A percentile compares a stretch with the other conserved stretches of the same genome.
Evolutionary conservation across 2,888 invertebrate species (phyloP).

Genomic region (Drosophila yooni): DNA sequence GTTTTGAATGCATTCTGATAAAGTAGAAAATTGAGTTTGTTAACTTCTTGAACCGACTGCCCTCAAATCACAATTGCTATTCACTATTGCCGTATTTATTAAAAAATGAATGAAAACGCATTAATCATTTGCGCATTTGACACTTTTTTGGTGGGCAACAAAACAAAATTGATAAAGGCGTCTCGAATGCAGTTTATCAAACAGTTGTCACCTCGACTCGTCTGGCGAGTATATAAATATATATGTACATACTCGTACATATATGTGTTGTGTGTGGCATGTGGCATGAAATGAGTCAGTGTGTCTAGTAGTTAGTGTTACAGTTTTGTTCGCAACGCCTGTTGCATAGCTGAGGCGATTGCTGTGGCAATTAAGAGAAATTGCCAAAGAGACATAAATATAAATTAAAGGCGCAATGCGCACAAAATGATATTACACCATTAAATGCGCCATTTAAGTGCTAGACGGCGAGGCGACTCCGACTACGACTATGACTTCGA

Average conservation of each 20-base stretch:
- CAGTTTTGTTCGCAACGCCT: conserved; percentile 1
- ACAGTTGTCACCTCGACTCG: conserved; percentile 44
- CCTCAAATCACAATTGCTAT: conserved; percentile 31
- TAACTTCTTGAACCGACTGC: conserved; percentile 63
- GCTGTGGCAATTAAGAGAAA: conserved; percentile 60
- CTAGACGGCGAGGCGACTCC: conserved; percentile 48
- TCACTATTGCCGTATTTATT: neutral
- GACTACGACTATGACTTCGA: neutral
- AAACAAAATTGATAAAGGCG: conserved; percentile 70
- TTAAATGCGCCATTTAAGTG: conserved; percentile 79
- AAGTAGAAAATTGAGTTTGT: conserved; percentile 75
- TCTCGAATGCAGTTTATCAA: conserved; percentile 68
- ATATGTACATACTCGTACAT: neutral
- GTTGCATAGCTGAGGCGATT: conserved; percentile 35
- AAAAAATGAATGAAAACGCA: conserved; percentile 33
- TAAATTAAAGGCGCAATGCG: conserved; percentile 75
- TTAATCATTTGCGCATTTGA: conserved; percentile 70
- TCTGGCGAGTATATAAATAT: conserved; percentile 1
- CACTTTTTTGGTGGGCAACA: conserved; percentile 56
- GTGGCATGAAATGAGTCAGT: conserved; percentile 22
- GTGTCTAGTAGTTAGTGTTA: conserved; percentile 6
- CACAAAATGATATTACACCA: conserved; percentile 81
- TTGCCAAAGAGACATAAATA: conserved; percentile 73
- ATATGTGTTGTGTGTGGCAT: conserved; percentile 7
- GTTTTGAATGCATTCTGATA: conserved; percentile 67